A percentile compares a stretch with the other conserved stretches of the same genome.
Evolutionary conservation across 2,113 vertebrate genomes (phyloP).

Genomic region (Climacteris rufus): DNA sequence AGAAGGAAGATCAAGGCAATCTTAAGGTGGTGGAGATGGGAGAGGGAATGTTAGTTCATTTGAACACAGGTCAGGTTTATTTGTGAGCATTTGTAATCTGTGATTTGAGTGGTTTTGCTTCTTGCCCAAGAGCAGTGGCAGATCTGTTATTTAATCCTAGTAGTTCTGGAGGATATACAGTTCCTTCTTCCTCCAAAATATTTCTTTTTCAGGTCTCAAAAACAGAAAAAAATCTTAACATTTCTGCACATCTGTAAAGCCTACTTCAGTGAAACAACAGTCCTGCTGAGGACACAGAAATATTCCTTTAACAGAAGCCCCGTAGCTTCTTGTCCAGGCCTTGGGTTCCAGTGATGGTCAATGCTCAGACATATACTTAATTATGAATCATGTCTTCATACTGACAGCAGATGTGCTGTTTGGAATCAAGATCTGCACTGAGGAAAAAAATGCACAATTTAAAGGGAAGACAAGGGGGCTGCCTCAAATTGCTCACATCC

Average conservation of each 20-base stretch:
- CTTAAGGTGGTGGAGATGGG: not conserved
- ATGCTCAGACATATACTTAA: not conserved
- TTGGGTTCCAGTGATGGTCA: not conserved
- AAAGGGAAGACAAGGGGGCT: not conserved
- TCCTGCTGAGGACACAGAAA: not conserved
- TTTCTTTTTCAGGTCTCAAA: not conserved
- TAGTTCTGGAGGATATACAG: not conserved
- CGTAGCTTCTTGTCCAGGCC: not conserved
- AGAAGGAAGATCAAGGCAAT: not conserved
- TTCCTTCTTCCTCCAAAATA: not conserved
- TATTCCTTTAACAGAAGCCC: not conserved
- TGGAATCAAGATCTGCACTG: not conserved
- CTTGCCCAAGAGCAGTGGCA: not conserved
- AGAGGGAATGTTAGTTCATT: not conserved
- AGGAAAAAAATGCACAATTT: not conserved
- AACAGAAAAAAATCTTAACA: not conserved
- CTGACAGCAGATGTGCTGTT: not conserved
- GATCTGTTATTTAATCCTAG: not conserved
- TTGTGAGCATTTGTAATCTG: not conserved
- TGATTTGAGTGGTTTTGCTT: not conserved
- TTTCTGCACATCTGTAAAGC: not conserved
- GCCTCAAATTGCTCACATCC: not conserved
- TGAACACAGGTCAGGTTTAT: not conserved
- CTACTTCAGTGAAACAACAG: not conserved
- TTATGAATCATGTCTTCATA: not conserved